Base-by-base conservation (phyloP, 23 tunicate genomes). In the Oikopleura albicans region DNA sequence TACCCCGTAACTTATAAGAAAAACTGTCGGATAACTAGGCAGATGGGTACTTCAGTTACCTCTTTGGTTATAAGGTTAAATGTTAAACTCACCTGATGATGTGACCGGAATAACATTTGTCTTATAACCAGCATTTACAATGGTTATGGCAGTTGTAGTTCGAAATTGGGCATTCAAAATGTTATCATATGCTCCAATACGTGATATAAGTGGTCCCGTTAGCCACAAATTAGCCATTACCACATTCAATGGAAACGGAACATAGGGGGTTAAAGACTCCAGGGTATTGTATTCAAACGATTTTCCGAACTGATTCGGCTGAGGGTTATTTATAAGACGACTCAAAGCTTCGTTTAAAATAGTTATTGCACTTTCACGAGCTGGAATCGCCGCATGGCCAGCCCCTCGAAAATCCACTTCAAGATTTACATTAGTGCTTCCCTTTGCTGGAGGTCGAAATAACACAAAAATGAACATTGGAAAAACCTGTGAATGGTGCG, bases 261-360 rank as follows among this genome's bases (percentile, higher is more conserved):
- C 34, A 31, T 71, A 71, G 31, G 79, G 79, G 4, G 35, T 37
- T 4, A 71, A 37, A 16, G 34, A 16, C 31, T 71, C 79, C 79
- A 71, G 4, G 4, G 35, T 71, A 22, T 27, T 29, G 31, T 12
- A 16, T 29, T 71, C 79, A 2, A 71, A 12, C 4, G 79, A 71
- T 2, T 71, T 71, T 2, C 79, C 79, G 79, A 71, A 71, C 31
- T 71, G 79, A 71, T 71, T 71, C 35, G 79, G 79, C 79, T 71
- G 79, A 2, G 37, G 37, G 2, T 71, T 71, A 16, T 34, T 29
- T 16, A 2, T 31, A 22, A 71, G 2, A 29, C 37, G 33, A 71
- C 37, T 71, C 37, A 71, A 27, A 22, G 79, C 79, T 16, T 71
- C 37, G 4, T 34, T 22, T 71, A 71, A 29, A 31, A 71, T 71